phyloP scores from a whole-genome alignment of 2,113 vertebrate genomes.

The Plectropomus leopardus region DNA sequence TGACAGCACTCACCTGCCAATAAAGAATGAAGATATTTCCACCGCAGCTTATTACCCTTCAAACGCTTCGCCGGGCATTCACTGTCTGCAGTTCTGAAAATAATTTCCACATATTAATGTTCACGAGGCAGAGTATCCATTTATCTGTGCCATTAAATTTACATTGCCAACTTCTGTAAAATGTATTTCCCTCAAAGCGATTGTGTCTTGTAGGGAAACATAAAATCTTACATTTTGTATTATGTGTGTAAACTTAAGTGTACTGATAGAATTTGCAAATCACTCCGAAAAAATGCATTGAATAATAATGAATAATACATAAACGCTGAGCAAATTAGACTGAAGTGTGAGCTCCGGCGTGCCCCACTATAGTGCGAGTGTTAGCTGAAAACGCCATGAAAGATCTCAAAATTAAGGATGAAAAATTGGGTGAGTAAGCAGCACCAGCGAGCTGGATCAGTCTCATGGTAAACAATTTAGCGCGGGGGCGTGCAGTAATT shows the following conservation, averaged over 20 bases:
- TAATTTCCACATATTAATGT: constrained; percentile 60
- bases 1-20: constrained; percentile 81
- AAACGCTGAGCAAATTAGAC: constrained; percentile 73
- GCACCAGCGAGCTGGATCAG: constrained; percentile 70
- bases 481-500: constrained; percentile 69
- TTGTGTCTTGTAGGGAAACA: constrained; percentile 78
- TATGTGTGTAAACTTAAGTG: constrained; percentile 80
- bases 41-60: constrained; percentile 32
- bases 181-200: constrained; percentile 80
- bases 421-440: constrained; percentile 75
- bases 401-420: constrained; percentile 72
- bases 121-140: constrained; percentile 61
- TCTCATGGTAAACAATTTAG: constrained; percentile 84
- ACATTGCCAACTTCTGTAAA: constrained; percentile 76
- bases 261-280: constrained; percentile 76
- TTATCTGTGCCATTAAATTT: constrained; percentile 82
- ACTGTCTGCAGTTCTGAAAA: constrained; percentile 56
- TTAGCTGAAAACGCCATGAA: constrained; percentile 71
- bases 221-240: constrained; percentile 80
- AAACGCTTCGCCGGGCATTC: constrained; percentile 50
- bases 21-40: constrained; percentile 59
- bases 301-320: constrained; percentile 81
- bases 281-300: constrained; percentile 77
- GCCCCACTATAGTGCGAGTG: constrained; percentile 36
- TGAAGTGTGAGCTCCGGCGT: constrained; percentile 61